Conservation (phyloP, 2,888 invertebrate species). For the Drosophila kuntzei region DNA sequence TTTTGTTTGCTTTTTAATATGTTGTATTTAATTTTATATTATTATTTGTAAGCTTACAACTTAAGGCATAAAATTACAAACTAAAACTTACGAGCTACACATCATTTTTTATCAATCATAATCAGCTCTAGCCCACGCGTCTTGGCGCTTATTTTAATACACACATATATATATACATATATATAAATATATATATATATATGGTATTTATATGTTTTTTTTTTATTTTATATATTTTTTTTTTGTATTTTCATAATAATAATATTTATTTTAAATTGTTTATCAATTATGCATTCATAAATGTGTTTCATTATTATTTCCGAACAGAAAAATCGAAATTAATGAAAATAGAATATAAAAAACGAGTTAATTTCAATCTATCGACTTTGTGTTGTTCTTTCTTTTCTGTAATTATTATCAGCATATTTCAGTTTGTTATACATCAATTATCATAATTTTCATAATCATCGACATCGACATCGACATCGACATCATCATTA, state of each 20-base stretch:
- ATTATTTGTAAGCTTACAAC: conserved; percentile 83
- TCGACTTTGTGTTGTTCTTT: conserved; percentile 25
- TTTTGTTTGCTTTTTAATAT: conserved; percentile 73
- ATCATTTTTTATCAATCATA: conserved; percentile 56
- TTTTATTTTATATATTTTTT: neutral
- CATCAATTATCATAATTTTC: conserved; percentile 45
- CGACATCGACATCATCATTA: conserved; percentile 1
- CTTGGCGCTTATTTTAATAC: conserved; percentile 44
- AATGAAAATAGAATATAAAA: conserved; percentile 26
- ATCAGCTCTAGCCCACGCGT: conserved; percentile 61
- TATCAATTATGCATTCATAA: conserved; percentile 42
- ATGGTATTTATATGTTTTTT: conserved; percentile 17
- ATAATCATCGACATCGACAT: conserved; percentile 23
- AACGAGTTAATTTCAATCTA: conserved; percentile 13
- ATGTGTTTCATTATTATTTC: conserved; percentile 16
- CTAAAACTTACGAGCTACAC: conserved; percentile 79
- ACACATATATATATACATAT: conserved; percentile 39
- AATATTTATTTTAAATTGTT: conserved; percentile 41
- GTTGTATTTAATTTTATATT: conserved; percentile 73
- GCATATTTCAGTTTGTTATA: conserved; percentile 34
- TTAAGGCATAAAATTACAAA: conserved; percentile 84
- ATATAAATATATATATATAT: conserved; percentile 21
- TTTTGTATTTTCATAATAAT: conserved; percentile 12
- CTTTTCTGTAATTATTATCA: conserved; percentile 32
- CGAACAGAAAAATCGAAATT: conserved; percentile 14